Evolutionary conservation across 2,797 vertebrate genomes (phyloP), one percentile per base, ranked within the genome.

Genomic region (Rhinatrema bivittatum): DNA sequence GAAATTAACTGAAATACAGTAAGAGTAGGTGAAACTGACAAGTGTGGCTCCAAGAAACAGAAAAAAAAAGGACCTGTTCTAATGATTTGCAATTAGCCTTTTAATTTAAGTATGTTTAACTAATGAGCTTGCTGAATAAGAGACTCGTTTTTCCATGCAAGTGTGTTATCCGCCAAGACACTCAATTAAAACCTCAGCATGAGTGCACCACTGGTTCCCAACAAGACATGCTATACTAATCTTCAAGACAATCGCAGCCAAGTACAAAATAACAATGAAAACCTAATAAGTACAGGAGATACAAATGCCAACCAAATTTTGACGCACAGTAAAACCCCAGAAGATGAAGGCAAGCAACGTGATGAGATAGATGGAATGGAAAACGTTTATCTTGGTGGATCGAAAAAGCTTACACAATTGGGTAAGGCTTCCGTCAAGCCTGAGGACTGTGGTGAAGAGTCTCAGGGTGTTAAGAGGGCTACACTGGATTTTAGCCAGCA

Each of bases 261-360:
- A 65, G 56, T 79, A 2, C 79, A 66, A 56, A 95, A 96, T 42
- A 89, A 92, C 63, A 97, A 97, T 30, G 85, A 78, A 66, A 68
- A 43, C 10, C 17, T 76, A 44, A 50, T 63, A 21, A 65, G 46
- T 23, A 61, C 83, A 6, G 90, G 84, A 4, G 91, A 97, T 33
- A 68, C 77, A 18, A 99, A 99, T 34, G 95, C 94, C 68, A 99
- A 98, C 50, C 76, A 87, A 12, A 81, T 97, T 56, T 61, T 59
- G 42, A 39, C 71, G 5, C 78, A 81, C 34, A 58, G 71, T 16
- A 53, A 37, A 11, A 47, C 53, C 17, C 57, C 48, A 32, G 60
- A 32, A 0, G 18, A 10, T 1, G 47, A 61, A 20, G 28, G 47
- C 17, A 47, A 60, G 37, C 60, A 50, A 20, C 14, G 3, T 14